phyloP scores from a whole-genome alignment of 2,113 vertebrate genomes.

The Tachuris rubrigastra region DNA sequence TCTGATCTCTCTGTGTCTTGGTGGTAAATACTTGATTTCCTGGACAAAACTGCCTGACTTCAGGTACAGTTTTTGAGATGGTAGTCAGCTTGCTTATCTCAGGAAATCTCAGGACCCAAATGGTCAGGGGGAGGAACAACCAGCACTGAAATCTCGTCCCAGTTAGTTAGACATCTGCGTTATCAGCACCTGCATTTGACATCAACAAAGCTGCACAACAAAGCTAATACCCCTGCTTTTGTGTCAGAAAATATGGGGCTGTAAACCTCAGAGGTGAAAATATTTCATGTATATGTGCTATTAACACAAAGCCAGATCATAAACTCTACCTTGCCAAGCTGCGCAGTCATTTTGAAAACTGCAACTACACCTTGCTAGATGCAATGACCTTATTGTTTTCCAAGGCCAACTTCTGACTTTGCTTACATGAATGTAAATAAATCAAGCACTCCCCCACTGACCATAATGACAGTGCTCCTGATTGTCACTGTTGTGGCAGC shows the following conservation, averaged over 20 bases:
- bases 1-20: not conserved
- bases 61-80: not conserved
- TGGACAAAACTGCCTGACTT: not conserved
- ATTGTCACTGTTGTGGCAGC: constrained; percentile 17
- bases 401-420: constrained; percentile 22
- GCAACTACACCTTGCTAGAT: not conserved
- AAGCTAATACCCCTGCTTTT: not conserved
- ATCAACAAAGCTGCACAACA: not conserved
- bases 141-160: not conserved
- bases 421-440: constrained; percentile 27
- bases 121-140: accelerated
- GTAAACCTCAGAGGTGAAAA: constrained; percentile 2
- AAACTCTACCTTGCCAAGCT: not conserved
- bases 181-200: not conserved
- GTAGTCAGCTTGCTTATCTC: not conserved
- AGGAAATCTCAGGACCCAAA: not conserved
- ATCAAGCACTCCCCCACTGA: constrained; percentile 32
- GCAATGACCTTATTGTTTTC: constrained; percentile 4
- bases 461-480: constrained; percentile 22
- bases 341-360: constrained; percentile 3
- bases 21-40: not conserved
- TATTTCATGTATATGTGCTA: not conserved
- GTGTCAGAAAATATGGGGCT: not conserved
- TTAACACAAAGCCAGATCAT: constrained; percentile 8
- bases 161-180: not conserved